Base-by-base conservation (phyloP, 1,140 invertebrate species). In the Cyrtorhinus lividipennis region DNA sequence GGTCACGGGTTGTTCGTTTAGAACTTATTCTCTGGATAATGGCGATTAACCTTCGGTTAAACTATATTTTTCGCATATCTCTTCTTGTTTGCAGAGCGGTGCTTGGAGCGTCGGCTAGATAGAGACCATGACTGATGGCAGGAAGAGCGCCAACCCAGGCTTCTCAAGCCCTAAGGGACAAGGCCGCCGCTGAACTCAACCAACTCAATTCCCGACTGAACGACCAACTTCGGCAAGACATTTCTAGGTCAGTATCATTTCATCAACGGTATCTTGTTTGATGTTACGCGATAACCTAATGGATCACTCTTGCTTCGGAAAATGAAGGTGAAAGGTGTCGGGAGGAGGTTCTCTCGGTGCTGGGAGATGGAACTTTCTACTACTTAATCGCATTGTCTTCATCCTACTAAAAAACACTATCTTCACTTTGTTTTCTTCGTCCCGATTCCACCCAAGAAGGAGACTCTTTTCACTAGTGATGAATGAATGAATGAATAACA, bases 71-170 rank as follows among this genome's bases (percentile, higher is more conserved):
- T n/a, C n/a, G n/a, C n/a, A n/a, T n/a, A n/a, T 38, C 15, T 38
- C 15, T 38, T 38, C 30, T 38, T 15, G 5, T 15, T 38, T 38
- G 15, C 15, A 38, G 30, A 38, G 30, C 30, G 30, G 48, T 53
- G 48, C 48, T 53, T 53, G 12, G 20, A 20, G 20, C 10, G 5
- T 15, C 48, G 48, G 5, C 20, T 20, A 53, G n/a, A 44, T 44
- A 44, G 48, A 53, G 48, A 64, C 62, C 66, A 67, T 67, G 66
- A 65, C 66, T 67, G 59, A 67, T 67, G 66, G 66, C 66, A 67
- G 66, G 64, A 64, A 67, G 62, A 25, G 58, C 45, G 56, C 53
- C 56, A 24, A 61, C 61, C 53, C 48, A 63, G 59, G 27, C 27
- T 30, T 63, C 46, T 23, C 24, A 61, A 18, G 64, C 62, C 44